These are phyloP conservation scores for Carabus problematicus DNA, from an alignment of 2,888 invertebrate species.

Conservation along the genomic window DNA sequence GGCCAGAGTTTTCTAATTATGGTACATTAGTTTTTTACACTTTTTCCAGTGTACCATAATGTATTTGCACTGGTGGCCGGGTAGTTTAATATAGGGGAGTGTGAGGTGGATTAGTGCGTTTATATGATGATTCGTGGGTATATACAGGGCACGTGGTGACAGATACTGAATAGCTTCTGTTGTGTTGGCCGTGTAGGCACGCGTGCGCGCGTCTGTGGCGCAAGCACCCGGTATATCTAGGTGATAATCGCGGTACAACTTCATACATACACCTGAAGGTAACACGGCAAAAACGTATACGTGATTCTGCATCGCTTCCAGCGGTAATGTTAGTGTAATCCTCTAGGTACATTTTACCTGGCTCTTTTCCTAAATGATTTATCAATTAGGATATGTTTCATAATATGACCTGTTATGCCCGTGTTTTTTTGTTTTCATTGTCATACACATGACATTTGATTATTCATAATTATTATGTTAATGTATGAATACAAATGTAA, in stretches of 20 bases:
- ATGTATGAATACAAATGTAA: too few relatives aligned
- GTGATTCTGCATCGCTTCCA: conserved; percentile 9
- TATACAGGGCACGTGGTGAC: conserved; percentile 18
- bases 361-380: not conserved
- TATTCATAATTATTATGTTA: too few relatives aligned
- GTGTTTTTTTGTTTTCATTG: too few relatives aligned
- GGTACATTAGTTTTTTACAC: conserved; percentile 8
- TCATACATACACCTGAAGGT: too few relatives aligned
- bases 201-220: not conserved
- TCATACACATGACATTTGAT: too few relatives aligned
- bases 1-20: conserved; percentile 5
- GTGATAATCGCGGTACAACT: not conserved
- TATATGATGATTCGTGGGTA: not conserved
- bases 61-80: conserved; percentile 2
- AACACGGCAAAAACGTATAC: not conserved
- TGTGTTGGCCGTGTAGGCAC: conserved; percentile 7
- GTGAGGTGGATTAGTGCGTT: not conserved
- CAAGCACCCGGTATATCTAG: conserved; percentile 25
- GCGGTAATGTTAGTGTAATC: conserved; percentile 13
- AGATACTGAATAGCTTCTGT: conserved; percentile 28
- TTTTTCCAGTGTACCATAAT: conserved; percentile 18
- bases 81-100: not conserved
- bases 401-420: too few relatives aligned
- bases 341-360: conserved; percentile 16
- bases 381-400: too few relatives aligned